A percentile compares a stretch with the other conserved stretches of the same genome.
Conservation (phyloP, 2,888 invertebrate genomes). For the Trachelus troglodyta region DNA sequence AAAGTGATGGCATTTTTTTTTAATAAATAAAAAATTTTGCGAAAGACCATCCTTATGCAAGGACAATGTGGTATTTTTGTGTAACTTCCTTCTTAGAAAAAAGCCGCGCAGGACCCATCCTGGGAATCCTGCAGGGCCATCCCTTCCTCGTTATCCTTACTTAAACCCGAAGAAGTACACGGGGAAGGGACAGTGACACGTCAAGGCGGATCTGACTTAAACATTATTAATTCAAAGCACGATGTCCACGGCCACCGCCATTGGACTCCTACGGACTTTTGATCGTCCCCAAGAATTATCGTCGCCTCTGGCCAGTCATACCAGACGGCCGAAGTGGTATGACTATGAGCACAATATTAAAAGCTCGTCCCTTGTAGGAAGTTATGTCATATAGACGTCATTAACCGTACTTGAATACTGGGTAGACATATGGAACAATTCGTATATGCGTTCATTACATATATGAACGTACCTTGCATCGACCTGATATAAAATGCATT, state of each 20-base stretch:
- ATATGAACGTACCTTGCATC: not conserved
- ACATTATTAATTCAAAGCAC: slow-evolving; percentile 50
- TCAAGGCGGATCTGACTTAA: slow-evolving; percentile 47
- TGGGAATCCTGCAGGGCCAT: not conserved
- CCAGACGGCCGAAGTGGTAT: slow-evolving; percentile 2
- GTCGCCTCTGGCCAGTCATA: slow-evolving; percentile 27
- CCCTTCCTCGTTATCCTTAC: not conserved
- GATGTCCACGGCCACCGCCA: slow-evolving; percentile 46
- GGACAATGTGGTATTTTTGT: not conserved
- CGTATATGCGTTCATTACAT: not conserved
- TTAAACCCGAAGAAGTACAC: not conserved
- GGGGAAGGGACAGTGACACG: slow-evolving; percentile 36
- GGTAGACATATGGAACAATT: not conserved
- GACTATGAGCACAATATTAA: slow-evolving; percentile 13
- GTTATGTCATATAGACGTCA: slow-evolving; percentile 23
- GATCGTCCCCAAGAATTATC: slow-evolving; percentile 57
- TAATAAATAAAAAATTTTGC: not conserved
- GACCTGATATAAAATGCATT: not conserved
- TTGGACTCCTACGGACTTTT: slow-evolving; percentile 58
- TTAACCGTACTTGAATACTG: not conserved
- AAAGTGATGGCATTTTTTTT: not conserved
- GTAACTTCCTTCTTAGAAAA: not conserved
- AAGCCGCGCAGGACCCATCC: not conserved
- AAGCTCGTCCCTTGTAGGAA: slow-evolving; percentile 12
- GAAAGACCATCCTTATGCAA: not conserved